Conservation (phyloP, 1,140 invertebrate species). For the Oryctes rhinoceros region DNA sequence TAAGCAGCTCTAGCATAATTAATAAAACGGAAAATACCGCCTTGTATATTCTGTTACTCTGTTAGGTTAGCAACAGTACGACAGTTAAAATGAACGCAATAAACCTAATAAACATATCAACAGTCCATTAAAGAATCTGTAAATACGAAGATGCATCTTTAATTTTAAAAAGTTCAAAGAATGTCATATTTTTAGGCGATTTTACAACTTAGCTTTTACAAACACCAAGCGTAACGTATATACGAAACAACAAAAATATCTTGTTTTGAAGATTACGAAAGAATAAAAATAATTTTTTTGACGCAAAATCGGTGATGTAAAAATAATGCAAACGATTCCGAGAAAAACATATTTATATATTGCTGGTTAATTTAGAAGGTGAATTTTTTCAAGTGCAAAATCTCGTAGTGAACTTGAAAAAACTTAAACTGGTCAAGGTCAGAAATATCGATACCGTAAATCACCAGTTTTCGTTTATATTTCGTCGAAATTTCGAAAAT, state of each 20-base stretch:
- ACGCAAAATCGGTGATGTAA: neutral
- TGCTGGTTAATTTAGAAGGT: neutral
- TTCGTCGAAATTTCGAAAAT: neutral
- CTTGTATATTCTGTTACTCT: too few relatives aligned
- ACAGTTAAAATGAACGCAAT: too few relatives aligned
- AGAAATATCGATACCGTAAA: neutral
- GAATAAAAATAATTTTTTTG: constrained; percentile 7
- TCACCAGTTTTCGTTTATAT: neutral
- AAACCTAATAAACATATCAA: constrained; percentile 2
- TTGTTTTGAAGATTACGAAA: constrained; percentile 2
- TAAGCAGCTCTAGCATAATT: too few relatives aligned
- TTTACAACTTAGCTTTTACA: neutral
- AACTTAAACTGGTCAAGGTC: constrained; percentile 12
- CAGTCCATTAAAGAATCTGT: neutral
- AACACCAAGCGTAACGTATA: neutral
- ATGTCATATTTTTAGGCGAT: neutral
- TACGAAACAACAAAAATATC: neutral
- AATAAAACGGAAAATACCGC: too few relatives aligned
- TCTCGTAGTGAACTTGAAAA: neutral
- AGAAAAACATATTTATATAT: neutral
- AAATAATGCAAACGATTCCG: constrained; percentile 1
- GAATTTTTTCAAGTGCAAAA: neutral
- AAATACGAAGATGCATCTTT: neutral
- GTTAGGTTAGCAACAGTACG: too few relatives aligned
- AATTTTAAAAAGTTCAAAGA: neutral